These are phyloP conservation scores for Zaprionus davidi DNA, from an alignment of 1,140 invertebrate genomes.

Conservation along the genomic window DNA sequence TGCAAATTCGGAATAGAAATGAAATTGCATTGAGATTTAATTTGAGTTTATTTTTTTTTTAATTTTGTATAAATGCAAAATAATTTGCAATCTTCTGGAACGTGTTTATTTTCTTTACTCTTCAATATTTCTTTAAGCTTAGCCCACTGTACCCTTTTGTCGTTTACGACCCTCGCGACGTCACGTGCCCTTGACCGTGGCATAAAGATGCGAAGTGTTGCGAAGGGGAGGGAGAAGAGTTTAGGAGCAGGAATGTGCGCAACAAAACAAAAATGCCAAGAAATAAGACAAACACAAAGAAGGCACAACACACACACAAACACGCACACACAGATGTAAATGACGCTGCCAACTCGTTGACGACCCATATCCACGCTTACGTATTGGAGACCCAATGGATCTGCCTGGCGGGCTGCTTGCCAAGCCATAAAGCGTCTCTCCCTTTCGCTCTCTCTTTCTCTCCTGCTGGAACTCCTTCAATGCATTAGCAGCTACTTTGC, in stretches of 20 bases:
- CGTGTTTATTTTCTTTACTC: neutral
- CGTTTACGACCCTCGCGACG: constrained; percentile 3
- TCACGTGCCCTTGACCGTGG: constrained; percentile 55
- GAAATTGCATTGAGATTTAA: too few relatives aligned
- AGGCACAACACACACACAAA: constrained; percentile 4
- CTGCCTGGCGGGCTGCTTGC: constrained; percentile 13
- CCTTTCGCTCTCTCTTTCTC: neutral
- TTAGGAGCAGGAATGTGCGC: constrained; percentile 41
- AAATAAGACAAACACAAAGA: constrained; percentile 52
- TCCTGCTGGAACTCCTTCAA: constrained; percentile 1
- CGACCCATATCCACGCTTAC: constrained; percentile 51
- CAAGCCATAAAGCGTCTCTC: constrained; percentile 35
- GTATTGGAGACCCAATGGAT: constrained; percentile 40
- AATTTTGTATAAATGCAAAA: too few relatives aligned
- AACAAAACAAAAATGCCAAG: constrained; percentile 57
- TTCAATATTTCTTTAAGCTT: neutral
- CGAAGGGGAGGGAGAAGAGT: constrained; percentile 1
- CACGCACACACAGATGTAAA: constrained; percentile 38
- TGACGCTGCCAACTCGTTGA: constrained; percentile 50
- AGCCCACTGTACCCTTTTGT: neutral
- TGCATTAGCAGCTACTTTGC: constrained; percentile 38
- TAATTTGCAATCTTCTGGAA: too few relatives aligned
- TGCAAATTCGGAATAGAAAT: too few relatives aligned
- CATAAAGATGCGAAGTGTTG: constrained; percentile 45
- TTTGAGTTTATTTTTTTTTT: too few relatives aligned